These are phyloP conservation scores for Aptenodytes patagonicus DNA, from an alignment of 2,113 vertebrate genomes.

Conservation along the genomic window DNA sequence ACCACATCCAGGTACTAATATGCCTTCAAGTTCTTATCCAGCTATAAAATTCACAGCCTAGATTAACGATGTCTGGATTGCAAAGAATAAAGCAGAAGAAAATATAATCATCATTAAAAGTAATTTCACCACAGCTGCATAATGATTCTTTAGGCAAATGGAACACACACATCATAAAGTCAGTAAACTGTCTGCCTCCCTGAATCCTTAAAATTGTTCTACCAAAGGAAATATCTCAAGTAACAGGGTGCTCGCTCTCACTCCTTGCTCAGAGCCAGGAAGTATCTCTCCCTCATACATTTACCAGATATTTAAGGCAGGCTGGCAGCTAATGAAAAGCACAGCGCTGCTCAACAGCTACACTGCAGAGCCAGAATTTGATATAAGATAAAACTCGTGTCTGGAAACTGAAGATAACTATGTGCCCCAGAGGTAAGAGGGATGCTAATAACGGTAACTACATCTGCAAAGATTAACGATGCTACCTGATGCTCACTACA, in stretches of 20 bases:
- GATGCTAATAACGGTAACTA: not conserved
- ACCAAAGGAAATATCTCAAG: not conserved
- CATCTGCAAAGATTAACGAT: not conserved
- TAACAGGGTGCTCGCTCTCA: not conserved
- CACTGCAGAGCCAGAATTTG: not conserved
- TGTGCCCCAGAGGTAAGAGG: not conserved
- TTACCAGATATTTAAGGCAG: constrained; percentile 24
- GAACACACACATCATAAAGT: not conserved
- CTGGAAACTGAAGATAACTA: constrained; percentile 28
- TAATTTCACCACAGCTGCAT: not conserved
- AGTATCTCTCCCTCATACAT: not conserved
- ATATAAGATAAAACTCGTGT: not conserved
- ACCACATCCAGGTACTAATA: not conserved
- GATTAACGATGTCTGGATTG: not conserved
- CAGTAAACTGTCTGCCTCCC: not conserved
- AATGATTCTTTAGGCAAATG: not conserved
- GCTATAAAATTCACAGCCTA: not conserved
- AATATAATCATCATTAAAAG: not conserved
- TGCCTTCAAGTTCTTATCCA: not conserved
- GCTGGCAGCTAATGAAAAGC: not conserved
- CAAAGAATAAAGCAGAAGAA: not conserved
- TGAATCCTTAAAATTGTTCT: not conserved
- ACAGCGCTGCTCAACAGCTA: not conserved
- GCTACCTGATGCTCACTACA: not conserved
- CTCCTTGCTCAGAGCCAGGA: not conserved